phyloP scores from a whole-genome alignment of 2,797 vertebrate genomes.

The Rhinatrema bivittatum region DNA sequence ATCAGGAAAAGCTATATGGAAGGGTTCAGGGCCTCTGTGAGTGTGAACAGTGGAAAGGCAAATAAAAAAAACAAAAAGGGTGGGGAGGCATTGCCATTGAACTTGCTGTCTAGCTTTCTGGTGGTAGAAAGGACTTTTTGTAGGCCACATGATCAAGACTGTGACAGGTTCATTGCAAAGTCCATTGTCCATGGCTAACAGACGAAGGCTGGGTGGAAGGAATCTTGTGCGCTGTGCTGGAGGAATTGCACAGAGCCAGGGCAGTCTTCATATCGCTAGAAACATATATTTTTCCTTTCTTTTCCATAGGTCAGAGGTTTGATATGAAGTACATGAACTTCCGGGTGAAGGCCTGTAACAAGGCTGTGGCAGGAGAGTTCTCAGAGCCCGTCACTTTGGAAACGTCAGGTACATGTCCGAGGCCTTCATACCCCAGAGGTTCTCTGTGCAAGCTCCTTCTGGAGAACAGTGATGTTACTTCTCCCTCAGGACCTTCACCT shows the following conservation, averaged over 20 bases:
- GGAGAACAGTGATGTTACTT: constrained; percentile 7
- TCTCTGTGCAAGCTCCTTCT: neutral
- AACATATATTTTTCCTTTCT: neutral
- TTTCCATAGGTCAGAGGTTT: constrained; percentile 74
- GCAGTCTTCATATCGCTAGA: too few species aligned
- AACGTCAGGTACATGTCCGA: constrained; percentile 66
- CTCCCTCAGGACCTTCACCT: neutral
- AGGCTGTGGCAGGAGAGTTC: constrained; percentile 89
- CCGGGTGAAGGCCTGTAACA: constrained; percentile 88
- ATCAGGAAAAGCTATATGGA: too few species aligned
- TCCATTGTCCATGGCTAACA: too few species aligned
- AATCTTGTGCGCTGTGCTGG: too few species aligned
- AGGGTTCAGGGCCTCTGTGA: too few species aligned
- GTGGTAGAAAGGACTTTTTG: neutral
- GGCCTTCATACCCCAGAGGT: too few species aligned
- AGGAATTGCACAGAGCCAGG: too few species aligned
- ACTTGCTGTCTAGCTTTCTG: neutral
- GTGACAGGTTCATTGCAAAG: too few species aligned
- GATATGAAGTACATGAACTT: constrained; percentile 91
- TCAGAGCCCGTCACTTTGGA: constrained; percentile 83
- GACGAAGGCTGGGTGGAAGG: too few species aligned
- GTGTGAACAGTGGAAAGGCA: neutral
- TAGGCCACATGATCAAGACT: too few species aligned
- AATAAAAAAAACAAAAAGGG: too few species aligned
- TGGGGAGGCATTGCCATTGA: neutral